phyloP scores from a whole-genome alignment of 2,888 invertebrate species.

The Amphimallon solstitiale region DNA sequence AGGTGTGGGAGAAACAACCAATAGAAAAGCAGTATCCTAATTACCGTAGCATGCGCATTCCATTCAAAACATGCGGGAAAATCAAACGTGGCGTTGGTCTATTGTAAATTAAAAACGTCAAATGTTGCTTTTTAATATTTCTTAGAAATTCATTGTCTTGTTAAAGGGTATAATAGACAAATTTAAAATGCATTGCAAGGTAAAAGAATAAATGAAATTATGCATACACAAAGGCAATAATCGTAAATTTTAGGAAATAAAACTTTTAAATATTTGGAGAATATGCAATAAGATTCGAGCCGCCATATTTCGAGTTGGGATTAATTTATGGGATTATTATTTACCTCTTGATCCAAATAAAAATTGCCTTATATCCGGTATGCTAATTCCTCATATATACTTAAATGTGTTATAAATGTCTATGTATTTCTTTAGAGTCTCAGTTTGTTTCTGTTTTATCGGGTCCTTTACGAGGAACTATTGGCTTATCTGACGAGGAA shows the following conservation, averaged over 20 bases:
- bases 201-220: constrained; percentile 35
- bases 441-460: constrained; percentile 78
- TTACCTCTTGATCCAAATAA: constrained; percentile 74
- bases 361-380: constrained; percentile 76
- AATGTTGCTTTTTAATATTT: no score
- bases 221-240: background rate
- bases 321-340: constrained; percentile 78
- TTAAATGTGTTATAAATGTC: background rate
- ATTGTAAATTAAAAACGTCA: constrained; percentile 30
- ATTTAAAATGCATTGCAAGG: constrained; percentile 55
- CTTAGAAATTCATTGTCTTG: constrained; percentile 36
- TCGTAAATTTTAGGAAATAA: constrained; percentile 55
- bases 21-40: constrained; percentile 11
- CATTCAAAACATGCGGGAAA: constrained; percentile 32
- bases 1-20: constrained; percentile 33
- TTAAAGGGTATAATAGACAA: constrained; percentile 25
- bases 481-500: constrained; percentile 78
- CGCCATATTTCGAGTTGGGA: constrained; percentile 76
- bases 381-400: background rate
- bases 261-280: constrained; percentile 78
- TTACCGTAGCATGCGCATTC: constrained; percentile 18
- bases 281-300: constrained; percentile 84
- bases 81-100: constrained; percentile 32
- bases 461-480: constrained; percentile 72
- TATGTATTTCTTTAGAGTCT: constrained; percentile 66